These are phyloP conservation scores for Polypterus senegalus DNA, from an alignment of 2,113 vertebrate genomes.

Conservation along the genomic window DNA sequence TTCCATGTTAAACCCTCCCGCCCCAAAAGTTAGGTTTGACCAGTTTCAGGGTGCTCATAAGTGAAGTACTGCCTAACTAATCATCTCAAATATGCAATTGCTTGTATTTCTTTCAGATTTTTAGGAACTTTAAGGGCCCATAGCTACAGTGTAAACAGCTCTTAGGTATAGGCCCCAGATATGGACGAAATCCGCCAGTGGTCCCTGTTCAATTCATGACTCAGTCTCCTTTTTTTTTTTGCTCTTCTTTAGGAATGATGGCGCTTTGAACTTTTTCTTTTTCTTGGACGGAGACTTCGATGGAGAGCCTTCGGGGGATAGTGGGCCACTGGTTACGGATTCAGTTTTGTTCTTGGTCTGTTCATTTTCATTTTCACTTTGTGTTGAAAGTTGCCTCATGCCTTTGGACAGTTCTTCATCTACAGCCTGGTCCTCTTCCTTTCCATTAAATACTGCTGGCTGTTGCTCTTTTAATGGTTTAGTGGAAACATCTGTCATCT, in stretches of 20 bases:
- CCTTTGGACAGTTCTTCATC: conserved; percentile 61
- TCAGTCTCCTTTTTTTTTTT: conserved; percentile 88
- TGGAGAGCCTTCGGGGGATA: conserved; percentile 83
- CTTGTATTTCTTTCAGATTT: too few species aligned
- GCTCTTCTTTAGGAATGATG: conserved; percentile 92
- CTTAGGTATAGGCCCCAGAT: too few species aligned
- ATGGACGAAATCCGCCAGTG: too few species aligned
- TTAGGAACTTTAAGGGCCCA: too few species aligned
- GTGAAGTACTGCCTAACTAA: too few species aligned
- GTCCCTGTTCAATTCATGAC: conserved; percentile 45
- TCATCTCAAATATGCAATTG: too few species aligned
- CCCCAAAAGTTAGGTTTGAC: too few species aligned
- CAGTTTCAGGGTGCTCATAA: too few species aligned
- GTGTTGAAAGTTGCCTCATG: conserved; percentile 59
- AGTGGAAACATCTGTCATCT: conserved; percentile 33
- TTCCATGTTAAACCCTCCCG: too few species aligned
- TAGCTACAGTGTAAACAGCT: too few species aligned
- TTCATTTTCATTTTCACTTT: conserved; percentile 31
- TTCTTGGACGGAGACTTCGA: conserved; percentile 96
- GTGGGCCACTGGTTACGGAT: conserved; percentile 45
- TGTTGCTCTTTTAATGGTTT: conserved; percentile 17
- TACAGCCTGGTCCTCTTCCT: conserved; percentile 61
- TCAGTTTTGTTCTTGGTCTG: conserved; percentile 48
- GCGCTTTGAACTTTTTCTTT: conserved; percentile 98
- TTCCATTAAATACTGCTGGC: conserved; percentile 54